phyloP scores from a whole-genome alignment of 2,888 invertebrate genomes.

The Nesidiocoris tenuis region DNA sequence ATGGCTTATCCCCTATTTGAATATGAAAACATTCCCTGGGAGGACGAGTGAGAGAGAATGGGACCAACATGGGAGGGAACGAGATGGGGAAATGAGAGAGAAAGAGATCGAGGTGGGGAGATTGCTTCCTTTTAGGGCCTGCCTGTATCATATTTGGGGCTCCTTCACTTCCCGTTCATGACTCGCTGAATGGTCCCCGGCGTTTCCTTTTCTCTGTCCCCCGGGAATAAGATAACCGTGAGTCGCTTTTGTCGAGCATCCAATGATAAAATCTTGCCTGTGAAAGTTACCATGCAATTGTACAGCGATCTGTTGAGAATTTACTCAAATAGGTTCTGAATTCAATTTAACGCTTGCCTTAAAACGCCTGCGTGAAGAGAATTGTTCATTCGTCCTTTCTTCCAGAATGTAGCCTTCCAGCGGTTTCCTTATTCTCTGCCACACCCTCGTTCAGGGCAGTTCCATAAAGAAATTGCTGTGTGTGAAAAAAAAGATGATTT shows the following conservation, averaged over 20 bases:
- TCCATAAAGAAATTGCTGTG: too few species aligned
- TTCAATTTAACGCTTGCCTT: too few species aligned
- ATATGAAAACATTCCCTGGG: constrained; percentile 34
- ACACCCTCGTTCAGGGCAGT: too few species aligned
- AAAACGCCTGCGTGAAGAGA: not conserved
- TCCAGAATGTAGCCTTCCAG: constrained; percentile 8
- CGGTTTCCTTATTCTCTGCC: too few species aligned
- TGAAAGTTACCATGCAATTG: not conserved
- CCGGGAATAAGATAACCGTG: not conserved
- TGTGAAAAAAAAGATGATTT: too few species aligned
- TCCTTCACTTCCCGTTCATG: constrained; percentile 24
- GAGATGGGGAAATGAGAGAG: too few species aligned
- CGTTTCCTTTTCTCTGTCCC: not conserved
- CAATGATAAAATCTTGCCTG: not conserved
- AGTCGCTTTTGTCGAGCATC: not conserved
- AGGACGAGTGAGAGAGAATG: not conserved
- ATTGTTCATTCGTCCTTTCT: not conserved
- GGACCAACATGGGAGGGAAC: too few species aligned
- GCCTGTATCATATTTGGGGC: constrained; percentile 18
- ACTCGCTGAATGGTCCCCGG: constrained; percentile 33
- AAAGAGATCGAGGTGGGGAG: too few species aligned
- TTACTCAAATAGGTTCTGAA: not conserved
- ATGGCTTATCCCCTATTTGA: constrained; percentile 9
- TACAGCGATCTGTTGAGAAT: not conserved
- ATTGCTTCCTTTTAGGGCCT: not conserved